Percentiles rank a stretch among this genome's conserved stretches.
These are phyloP conservation scores for Lineus longissimus DNA, from an alignment of 1,140 invertebrate genomes.

Conservation along the genomic window DNA sequence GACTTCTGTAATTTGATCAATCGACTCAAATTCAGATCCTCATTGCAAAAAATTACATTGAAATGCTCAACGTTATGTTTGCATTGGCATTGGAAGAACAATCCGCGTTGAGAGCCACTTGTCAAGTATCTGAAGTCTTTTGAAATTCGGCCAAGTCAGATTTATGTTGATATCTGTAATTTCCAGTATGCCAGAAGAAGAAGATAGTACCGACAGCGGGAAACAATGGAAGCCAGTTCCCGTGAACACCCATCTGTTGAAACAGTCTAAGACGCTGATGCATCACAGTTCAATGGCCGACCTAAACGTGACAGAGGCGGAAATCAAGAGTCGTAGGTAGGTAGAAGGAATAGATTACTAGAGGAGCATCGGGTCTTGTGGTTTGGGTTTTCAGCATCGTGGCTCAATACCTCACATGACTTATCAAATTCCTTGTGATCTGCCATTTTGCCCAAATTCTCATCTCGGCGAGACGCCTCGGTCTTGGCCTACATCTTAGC, in stretches of 20 bases:
- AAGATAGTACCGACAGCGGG: background rate
- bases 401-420: too few species aligned
- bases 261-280: constrained; percentile 46
- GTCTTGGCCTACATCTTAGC: too few species aligned
- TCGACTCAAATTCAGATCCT: too few species aligned
- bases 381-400: too few species aligned
- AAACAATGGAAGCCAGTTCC: constrained; percentile 58
- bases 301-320: constrained; percentile 44
- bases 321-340: constrained; percentile 51
- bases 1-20: too few species aligned
- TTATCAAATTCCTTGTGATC: too few species aligned
- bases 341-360: background rate
- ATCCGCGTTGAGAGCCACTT: too few species aligned
- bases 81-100: too few species aligned
- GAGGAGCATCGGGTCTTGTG: background rate
- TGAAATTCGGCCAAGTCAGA: background rate
- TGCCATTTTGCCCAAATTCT: too few species aligned
- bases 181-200: constrained; percentile 33
- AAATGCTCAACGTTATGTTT: too few species aligned
- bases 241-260: constrained; percentile 66
- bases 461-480: too few species aligned
- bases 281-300: constrained; percentile 45
- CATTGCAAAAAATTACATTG: too few species aligned
- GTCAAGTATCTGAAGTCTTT: background rate
- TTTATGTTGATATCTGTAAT: background rate